Evolutionary conservation across 1,140 invertebrate species (phyloP).

Genomic region (Panonychus citri): DNA sequence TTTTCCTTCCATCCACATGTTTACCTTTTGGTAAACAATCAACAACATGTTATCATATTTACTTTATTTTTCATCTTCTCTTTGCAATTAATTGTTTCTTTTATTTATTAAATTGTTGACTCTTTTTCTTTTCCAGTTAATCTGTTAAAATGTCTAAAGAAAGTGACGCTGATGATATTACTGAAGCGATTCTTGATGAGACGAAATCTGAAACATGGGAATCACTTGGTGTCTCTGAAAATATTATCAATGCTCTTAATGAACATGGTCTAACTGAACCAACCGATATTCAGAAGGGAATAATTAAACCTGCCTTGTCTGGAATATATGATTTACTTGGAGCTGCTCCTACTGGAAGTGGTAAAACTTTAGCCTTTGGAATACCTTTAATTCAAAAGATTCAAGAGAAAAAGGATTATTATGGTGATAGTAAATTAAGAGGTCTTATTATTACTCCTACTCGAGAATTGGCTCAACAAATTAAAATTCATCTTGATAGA

Average conservation of each 20-base stretch:
- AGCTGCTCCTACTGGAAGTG: slow-evolving; percentile 91
- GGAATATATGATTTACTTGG: slow-evolving; percentile 59
- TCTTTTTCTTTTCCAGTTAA: no score
- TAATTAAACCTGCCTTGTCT: slow-evolving; percentile 59
- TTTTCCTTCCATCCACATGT: no score
- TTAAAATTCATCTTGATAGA: slow-evolving; percentile 55
- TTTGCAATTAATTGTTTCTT: no score
- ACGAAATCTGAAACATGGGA: neutral
- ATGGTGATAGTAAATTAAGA: slow-evolving; percentile 9
- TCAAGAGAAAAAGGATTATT: slow-evolving; percentile 31
- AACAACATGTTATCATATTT: no score
- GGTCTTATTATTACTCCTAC: slow-evolving; percentile 80
- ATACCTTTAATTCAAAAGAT: slow-evolving; percentile 72
- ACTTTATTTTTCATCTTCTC: no score
- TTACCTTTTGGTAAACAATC: no score
- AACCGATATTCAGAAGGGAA: slow-evolving; percentile 51
- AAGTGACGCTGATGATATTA: no score
- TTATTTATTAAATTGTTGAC: no score
- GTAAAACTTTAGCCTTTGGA: slow-evolving; percentile 89
- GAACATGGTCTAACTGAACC: slow-evolving; percentile 50
- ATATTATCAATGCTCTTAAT: slow-evolving; percentile 42
- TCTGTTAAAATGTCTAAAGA: no score
- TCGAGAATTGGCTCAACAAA: slow-evolving; percentile 78
- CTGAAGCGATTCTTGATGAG: no score
- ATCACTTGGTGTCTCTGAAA: neutral